Base-by-base conservation (phyloP, 2,797 vertebrate genomes). In the Hirundo rustica region DNA sequence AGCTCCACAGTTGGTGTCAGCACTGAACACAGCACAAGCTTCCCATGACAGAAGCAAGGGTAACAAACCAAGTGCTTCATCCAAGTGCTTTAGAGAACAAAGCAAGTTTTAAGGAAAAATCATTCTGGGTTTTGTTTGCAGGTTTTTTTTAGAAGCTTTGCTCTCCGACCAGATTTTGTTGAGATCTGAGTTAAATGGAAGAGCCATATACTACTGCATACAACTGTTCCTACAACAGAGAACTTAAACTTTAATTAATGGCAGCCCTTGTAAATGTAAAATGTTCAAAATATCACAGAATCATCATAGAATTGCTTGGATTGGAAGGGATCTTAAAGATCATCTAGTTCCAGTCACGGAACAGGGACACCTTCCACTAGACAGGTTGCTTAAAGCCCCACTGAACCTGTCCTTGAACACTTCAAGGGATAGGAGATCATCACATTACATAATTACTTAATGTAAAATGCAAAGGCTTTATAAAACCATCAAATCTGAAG, bases 401-500 rank as follows among this genome's bases (percentile, higher is more conserved):
- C 26, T 32, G 34, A 66, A 29, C 47, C 26, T 42, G 73, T 34
- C 60, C 53, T 66, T 78, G 60, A 78, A 72, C 47, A 78, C 30
- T 42, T 66, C 54, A 60, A 73, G 60, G 30, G 30, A 54, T 29
- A 26, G 60, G 26, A 16, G 16, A 84, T 42, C 73, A 66, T 60
- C 30, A 48, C 74, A 66, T 34, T 48, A 66, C 19, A 71, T 44
- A 91, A 92, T 76, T 77, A 79, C 38, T 87, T 78, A 47, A 53
- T 71, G 62, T 62, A 83, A 86, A 88, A 93, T 34, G 42, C 67
- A 93, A 88, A 89, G 47, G 27, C 40, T 71, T 88, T 88, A 76
- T 42, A 83, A 85, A 88, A 38, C 13, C 21, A 84, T 62, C 47
- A 89, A 47, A 75, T 57, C 58, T 64, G 50, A 93, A 65, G 16